Conservation (phyloP, 2,797 vertebrate genomes). For the Ctenochaetus hawaiiensis region DNA sequence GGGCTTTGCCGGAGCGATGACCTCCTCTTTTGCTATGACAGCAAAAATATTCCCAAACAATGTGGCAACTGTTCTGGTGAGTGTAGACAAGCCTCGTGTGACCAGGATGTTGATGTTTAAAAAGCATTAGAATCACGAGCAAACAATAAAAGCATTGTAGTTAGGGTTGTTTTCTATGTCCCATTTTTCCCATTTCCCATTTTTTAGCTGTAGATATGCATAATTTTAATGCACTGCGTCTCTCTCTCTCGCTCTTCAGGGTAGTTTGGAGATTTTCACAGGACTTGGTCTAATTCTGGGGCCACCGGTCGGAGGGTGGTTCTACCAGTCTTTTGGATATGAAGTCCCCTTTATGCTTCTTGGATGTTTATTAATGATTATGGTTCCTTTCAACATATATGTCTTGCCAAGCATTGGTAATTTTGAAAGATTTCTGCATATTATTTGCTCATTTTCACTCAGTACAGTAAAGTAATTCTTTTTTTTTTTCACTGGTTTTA, state of each 20-base stretch:
- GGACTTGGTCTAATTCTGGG: conserved; percentile 94
- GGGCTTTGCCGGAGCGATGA: conserved; percentile 91
- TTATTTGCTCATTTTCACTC: background rate
- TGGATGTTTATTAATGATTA: conserved; percentile 89
- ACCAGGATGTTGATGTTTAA: conserved; percentile 60
- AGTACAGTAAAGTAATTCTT: background rate
- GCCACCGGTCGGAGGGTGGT: conserved; percentile 93
- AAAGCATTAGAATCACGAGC: conserved; percentile 52
- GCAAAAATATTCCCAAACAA: conserved; percentile 93
- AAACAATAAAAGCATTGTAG: conserved; percentile 52
- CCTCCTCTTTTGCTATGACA: conserved; percentile 91
- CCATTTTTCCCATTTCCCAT: background rate
- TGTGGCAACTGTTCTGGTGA: conserved; percentile 95
- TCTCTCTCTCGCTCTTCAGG: conserved; percentile 80
- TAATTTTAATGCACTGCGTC: background rate
- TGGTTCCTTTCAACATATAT: conserved; percentile 93
- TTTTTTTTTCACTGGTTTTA: background rate
- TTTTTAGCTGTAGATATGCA: background rate
- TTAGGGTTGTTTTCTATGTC: conserved; percentile 36
- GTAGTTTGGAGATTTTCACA: conserved; percentile 93
- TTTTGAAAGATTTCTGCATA: background rate
- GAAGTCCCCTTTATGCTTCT: conserved; percentile 92
- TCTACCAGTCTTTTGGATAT: conserved; percentile 95
- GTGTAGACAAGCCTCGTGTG: conserved; percentile 68
- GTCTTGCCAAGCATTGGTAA: conserved; percentile 92